Conservation (phyloP, 1,140 invertebrate species). For the Octopus bimaculoides region DNA sequence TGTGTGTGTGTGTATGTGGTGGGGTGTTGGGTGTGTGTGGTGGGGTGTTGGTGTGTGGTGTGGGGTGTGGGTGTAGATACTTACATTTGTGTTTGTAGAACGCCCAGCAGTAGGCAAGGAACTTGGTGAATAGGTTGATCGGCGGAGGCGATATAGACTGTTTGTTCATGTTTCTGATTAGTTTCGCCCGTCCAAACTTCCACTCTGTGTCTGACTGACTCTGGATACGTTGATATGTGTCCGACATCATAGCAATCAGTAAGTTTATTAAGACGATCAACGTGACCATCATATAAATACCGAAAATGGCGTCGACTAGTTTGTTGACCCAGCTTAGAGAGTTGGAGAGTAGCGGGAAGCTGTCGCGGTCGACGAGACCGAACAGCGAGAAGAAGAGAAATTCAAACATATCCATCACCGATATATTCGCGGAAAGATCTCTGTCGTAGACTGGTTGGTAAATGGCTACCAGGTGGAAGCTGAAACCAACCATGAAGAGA, state of each 20-base stretch:
- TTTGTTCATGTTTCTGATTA: slow-evolving; percentile 98
- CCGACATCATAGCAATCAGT: slow-evolving; percentile 99
- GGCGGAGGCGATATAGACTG: slow-evolving; percentile 96
- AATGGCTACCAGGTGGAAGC: slow-evolving; percentile 92
- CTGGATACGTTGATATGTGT: slow-evolving; percentile 97
- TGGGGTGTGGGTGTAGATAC: slow-evolving; percentile 5
- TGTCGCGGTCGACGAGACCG: slow-evolving; percentile 85
- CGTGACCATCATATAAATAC: slow-evolving; percentile 95
- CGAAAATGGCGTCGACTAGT: slow-evolving; percentile 74
- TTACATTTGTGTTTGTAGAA: slow-evolving; percentile 74
- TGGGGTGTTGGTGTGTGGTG: background rate
- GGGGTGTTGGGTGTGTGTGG: too few species aligned
- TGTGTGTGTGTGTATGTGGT: too few species aligned
- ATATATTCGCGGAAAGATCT: slow-evolving; percentile 21
- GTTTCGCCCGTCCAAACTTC: slow-evolving; percentile 98
- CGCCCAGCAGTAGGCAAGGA: slow-evolving; percentile 65
- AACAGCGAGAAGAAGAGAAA: slow-evolving; percentile 97
- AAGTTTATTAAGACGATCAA: slow-evolving; percentile 97
- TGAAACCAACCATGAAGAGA: slow-evolving; percentile 98
- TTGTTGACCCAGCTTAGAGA: slow-evolving; percentile 61
- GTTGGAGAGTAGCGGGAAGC: slow-evolving; percentile 62
- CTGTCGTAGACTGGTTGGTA: slow-evolving; percentile 78
- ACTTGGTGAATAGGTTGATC: slow-evolving; percentile 91
- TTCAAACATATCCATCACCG: slow-evolving; percentile 80
- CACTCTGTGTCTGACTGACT: slow-evolving; percentile 99